Percentiles rank a stretch among this genome's conserved stretches.
These are phyloP conservation scores for Bombycilla garrulus DNA, from an alignment of 2,113 vertebrate species.

Conservation along the genomic window DNA sequence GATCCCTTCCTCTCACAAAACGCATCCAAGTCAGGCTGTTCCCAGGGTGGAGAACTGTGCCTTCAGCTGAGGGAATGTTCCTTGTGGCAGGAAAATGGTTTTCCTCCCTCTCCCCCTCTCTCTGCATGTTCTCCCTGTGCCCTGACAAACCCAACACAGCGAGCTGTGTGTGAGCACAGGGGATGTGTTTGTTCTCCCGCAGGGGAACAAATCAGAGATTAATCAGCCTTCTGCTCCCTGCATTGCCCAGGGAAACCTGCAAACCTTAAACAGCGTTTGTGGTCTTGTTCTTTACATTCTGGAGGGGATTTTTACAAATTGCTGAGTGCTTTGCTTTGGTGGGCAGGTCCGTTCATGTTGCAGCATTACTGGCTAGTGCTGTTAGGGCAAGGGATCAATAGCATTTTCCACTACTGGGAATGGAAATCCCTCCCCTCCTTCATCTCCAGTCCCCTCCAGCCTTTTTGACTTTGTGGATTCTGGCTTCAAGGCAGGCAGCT, in stretches of 20 bases:
- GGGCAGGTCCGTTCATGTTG: constrained; percentile 34
- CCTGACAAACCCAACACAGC: background rate
- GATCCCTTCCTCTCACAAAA: background rate
- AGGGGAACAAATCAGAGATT: constrained; percentile 32
- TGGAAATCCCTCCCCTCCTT: background rate
- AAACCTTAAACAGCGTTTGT: constrained; percentile 8
- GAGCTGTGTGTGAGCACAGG: background rate
- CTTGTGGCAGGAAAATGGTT: background rate
- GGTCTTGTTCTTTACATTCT: constrained; percentile 29
- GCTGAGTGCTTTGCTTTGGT: background rate
- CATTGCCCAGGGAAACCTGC: background rate
- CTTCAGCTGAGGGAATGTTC: background rate
- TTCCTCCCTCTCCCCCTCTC: background rate
- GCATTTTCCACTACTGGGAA: constrained; percentile 26
- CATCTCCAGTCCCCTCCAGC: background rate
- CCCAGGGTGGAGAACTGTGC: background rate
- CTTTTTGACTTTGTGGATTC: background rate
- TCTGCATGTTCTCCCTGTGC: background rate
- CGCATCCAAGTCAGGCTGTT: background rate
- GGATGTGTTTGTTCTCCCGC: background rate
- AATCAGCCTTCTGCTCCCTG: constrained; percentile 1
- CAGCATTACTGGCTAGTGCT: background rate
- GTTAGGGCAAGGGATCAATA: constrained; percentile 24
- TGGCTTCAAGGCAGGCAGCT: background rate
- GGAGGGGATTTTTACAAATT: constrained; percentile 41